Conservation (phyloP, 2,888 invertebrate species). For the Erebia ligea region DNA sequence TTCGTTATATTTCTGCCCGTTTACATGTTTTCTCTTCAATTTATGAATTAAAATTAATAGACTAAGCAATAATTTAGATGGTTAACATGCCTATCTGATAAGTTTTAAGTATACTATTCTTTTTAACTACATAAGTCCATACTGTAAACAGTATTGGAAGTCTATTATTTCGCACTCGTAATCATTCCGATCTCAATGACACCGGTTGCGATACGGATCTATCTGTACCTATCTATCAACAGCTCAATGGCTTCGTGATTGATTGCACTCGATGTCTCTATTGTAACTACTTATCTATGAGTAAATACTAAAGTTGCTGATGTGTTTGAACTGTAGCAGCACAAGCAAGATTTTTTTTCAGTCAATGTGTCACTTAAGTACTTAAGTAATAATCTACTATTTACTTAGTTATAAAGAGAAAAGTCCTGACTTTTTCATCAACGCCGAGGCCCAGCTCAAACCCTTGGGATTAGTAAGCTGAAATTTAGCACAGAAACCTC, state of each 20-base stretch:
- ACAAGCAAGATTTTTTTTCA: neutral
- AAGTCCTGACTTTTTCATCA: too few relatives aligned
- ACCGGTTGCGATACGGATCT: neutral
- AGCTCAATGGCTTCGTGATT: slow-evolving; percentile 9
- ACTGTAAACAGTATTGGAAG: neutral
- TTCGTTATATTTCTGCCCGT: too few relatives aligned
- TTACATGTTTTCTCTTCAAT: too few relatives aligned
- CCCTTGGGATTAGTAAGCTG: too few relatives aligned
- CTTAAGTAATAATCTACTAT: too few relatives aligned
- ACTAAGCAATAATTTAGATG: too few relatives aligned
- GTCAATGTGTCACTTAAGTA: neutral
- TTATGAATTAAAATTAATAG: too few relatives aligned
- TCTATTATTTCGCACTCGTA: neutral
- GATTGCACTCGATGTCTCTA: slow-evolving; percentile 12
- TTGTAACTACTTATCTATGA: neutral
- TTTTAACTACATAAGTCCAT: neutral
- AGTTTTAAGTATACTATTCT: neutral
- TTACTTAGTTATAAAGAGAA: too few relatives aligned
- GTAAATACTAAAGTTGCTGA: neutral
- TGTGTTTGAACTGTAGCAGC: neutral
- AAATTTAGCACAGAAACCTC: too few relatives aligned
- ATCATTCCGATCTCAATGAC: slow-evolving; percentile 17
- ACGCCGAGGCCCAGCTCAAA: too few relatives aligned
- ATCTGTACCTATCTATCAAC: slow-evolving; percentile 10
- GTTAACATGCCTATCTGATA: too few relatives aligned